Evolutionary conservation across 92 coral and sea anemone species (phyloP).

Genomic region (Diadumene lineata): DNA sequence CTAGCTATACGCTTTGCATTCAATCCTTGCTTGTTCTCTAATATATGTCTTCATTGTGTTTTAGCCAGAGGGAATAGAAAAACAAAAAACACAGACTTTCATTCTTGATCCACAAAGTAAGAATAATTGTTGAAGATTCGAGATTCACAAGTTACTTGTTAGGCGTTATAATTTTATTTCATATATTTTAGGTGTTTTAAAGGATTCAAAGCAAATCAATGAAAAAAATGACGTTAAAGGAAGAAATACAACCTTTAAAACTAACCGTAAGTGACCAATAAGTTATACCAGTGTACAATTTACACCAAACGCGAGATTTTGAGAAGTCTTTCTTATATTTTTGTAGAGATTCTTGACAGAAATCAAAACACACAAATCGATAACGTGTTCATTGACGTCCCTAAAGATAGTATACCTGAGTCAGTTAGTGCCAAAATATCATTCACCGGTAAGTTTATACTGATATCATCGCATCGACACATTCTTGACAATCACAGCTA

Average conservation of each 20-base stretch:
- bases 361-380: conserved; percentile 54
- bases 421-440: conserved; percentile 68
- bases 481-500: no score
- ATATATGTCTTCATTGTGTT: conserved; percentile 1
- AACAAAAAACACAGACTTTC: conserved; percentile 76
- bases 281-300: no score
- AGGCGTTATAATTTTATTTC: no score
- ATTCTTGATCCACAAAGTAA: conserved; percentile 92
- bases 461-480: no score
- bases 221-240: conserved; percentile 14
- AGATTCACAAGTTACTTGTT: no score
- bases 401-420: conserved; percentile 53
- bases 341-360: conserved; percentile 12
- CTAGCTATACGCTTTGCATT: no score
- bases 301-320: no score
- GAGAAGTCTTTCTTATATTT: neutral
- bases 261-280: conserved; percentile 36
- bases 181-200: conserved; percentile 38
- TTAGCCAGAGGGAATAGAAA: conserved; percentile 92
- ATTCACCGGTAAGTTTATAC: conserved; percentile 55
- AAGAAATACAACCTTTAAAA: conserved; percentile 28
- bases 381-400: conserved; percentile 44
- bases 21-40: no score
- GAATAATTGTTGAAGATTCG: no score
- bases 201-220: conserved; percentile 31